Evolutionary conservation across 2,113 vertebrate species (phyloP), one percentile per base, ranked within the genome.

Genomic region (Psophia crepitans): DNA sequence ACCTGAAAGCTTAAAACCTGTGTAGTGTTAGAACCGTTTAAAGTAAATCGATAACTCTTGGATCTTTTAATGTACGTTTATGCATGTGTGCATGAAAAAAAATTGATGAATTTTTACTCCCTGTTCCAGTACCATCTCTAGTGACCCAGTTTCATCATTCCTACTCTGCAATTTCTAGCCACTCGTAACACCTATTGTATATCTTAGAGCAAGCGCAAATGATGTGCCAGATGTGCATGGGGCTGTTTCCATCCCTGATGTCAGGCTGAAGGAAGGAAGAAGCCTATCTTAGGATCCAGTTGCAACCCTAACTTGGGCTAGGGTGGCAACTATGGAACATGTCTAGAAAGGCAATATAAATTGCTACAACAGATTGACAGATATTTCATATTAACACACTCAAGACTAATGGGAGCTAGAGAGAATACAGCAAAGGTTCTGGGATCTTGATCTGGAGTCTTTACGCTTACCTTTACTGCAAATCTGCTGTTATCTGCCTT

Each of bases 131-230:
- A 32, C n/a, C 11, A 12, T 13, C 13, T 61, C 43, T 35, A 57
- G 68, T 14, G 75, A 39, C 22, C 32, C 61, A 23, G 6, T 5
- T 30, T 49, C 33, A 17, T 27, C 18, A 1, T 19, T 53, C 61
- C n/a, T n/a, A 8, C 11, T 46, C 33, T 37, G 13, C 11, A 43
- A 6, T 23, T 83, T 71, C 21, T 39, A 12, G 53, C 32, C 18
- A 14, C 61, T 24, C 7, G 23, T 8, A 32, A 5, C 17, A 26
- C 9, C 9, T 32, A 0, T 35, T 23, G 8, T 28, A 5, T 4
- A 16, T 17, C 2, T 14, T 16, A 20, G 27, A 37, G 54, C 1
- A 2, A 10, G 15, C 53, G 28, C 14, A 30, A 54, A 8, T 27
- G 35, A 43, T 27, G 12, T 5, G 20, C 22, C 30, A 74, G 48